Conservation (phyloP, 2,113 vertebrate genomes). For the Lycocorax pyrrhopterus region DNA sequence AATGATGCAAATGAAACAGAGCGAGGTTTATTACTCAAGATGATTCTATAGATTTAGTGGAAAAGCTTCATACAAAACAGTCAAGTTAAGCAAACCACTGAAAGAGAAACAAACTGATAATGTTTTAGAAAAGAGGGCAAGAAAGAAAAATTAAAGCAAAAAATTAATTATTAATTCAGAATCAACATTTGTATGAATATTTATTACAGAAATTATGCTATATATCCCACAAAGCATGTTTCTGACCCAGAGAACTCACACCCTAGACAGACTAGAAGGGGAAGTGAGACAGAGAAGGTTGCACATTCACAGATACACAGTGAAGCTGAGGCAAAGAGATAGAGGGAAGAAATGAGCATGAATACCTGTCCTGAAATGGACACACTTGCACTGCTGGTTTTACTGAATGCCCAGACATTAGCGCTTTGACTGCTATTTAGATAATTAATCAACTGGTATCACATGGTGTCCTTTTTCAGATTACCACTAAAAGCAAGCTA, state of each 20-base stretch:
- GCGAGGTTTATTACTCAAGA: neutral
- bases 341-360: neutral
- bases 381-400: neutral
- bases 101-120: neutral
- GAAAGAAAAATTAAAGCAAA: neutral
- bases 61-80: neutral
- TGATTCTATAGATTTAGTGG: neutral
- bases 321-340: neutral
- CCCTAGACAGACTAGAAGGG: neutral
- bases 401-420: neutral
- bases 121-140: neutral
- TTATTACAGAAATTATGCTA: neutral
- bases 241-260: neutral
- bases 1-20: constrained; percentile 25
- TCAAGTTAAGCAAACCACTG: neutral
- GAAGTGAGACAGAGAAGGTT: neutral
- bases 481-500: neutral
- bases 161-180: neutral
- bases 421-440: neutral
- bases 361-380: neutral
- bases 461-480: neutral
- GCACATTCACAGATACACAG: neutral
- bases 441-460: neutral
- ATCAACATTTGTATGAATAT: neutral
- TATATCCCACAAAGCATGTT: neutral